Conservation (phyloP, 1,140 invertebrate genomes). For the Mactra quadrangularis region DNA sequence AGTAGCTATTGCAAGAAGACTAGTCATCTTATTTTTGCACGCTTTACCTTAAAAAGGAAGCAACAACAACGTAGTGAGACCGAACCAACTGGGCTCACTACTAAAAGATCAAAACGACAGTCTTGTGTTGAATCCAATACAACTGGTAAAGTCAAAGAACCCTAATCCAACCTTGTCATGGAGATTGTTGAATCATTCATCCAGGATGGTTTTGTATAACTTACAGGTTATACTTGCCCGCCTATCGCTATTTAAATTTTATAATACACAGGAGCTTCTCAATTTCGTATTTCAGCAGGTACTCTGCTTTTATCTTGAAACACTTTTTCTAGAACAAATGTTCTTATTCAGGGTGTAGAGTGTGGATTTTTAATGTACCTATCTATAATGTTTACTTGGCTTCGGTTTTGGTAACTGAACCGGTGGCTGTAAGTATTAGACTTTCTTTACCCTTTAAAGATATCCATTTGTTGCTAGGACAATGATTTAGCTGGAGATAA, state of each 20-base stretch:
- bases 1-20: constrained; percentile 21
- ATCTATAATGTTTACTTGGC: constrained; percentile 56
- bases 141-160: constrained; percentile 8
- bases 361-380: constrained; percentile 33
- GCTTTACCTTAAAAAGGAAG: constrained; percentile 20
- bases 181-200: constrained; percentile 20
- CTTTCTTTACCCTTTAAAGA: constrained; percentile 54
- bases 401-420: constrained; percentile 51
- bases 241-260: constrained; percentile 2
- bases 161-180: neutral
- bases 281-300: constrained; percentile 38
- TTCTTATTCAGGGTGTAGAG: too few relatives aligned
- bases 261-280: constrained; percentile 7
- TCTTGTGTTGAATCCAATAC: too few relatives aligned
- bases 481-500: constrained; percentile 66
- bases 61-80: constrained; percentile 13
- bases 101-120: constrained; percentile 22
- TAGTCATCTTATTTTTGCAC: neutral
- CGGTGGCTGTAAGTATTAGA: constrained; percentile 42
- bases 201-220: constrained; percentile 31
- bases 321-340: constrained; percentile 12
- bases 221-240: neutral
- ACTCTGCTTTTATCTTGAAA: constrained; percentile 19
- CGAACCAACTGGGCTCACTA: constrained; percentile 13
- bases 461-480: constrained; percentile 61